A percentile compares a stretch with the other conserved stretches of the same genome.
phyloP scores from a whole-genome alignment of 2,797 vertebrate genomes.

The Catamblyrhynchus diadema region DNA sequence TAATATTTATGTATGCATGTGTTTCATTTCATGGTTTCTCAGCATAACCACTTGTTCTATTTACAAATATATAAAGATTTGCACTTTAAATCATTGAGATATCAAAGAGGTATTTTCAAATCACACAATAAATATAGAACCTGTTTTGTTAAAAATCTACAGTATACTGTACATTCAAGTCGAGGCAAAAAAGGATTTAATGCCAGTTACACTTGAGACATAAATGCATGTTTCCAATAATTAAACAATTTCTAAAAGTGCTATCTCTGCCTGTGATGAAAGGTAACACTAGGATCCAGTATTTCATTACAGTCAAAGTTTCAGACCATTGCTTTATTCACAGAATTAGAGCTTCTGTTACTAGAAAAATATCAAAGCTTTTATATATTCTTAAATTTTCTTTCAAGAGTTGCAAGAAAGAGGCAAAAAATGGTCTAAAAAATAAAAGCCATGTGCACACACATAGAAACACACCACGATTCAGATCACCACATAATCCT shows the following conservation, averaged over 20 bases:
- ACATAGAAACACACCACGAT: conserved; percentile 38
- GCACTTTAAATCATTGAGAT: conserved; percentile 70
- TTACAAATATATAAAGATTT: conserved; percentile 78
- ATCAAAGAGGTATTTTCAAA: conserved; percentile 78
- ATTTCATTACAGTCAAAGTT: conserved; percentile 47
- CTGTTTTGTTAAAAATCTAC: conserved; percentile 77
- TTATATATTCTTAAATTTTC: conserved; percentile 39
- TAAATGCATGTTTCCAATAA: conserved; percentile 67
- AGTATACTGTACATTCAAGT: conserved; percentile 81
- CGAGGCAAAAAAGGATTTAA: conserved; percentile 68
- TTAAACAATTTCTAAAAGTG: conserved; percentile 73
- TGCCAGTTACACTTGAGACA: conserved; percentile 63
- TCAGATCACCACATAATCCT: conserved; percentile 45
- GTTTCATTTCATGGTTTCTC: conserved; percentile 69
- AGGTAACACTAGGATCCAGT: conserved; percentile 51
- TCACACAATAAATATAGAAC: conserved; percentile 82
- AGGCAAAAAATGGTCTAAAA: conserved; percentile 39
- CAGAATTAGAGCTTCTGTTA: conserved; percentile 65
- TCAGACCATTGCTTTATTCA: conserved; percentile 68
- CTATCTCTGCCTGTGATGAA: conserved; percentile 65
- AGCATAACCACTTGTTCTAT: conserved; percentile 67
- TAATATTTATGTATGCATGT: conserved; percentile 50
- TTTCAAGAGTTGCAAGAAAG: conserved; percentile 46
- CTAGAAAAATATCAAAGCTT: conserved; percentile 74
- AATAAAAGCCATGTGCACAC: conserved; percentile 55